Base-by-base conservation (phyloP, 2,797 vertebrate genomes). In the Acanthurus leucopareius region DNA sequence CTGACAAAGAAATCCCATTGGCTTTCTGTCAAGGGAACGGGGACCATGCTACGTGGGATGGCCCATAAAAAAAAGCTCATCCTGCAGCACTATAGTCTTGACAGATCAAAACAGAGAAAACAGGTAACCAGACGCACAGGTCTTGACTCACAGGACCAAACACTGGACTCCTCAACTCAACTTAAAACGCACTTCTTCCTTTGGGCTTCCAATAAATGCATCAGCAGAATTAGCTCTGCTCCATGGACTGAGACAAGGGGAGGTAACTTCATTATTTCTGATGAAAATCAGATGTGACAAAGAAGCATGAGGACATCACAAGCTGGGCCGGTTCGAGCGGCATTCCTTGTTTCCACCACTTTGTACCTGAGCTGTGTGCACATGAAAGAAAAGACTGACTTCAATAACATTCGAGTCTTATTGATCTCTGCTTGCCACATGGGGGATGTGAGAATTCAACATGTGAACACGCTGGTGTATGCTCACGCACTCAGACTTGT, bases 371-470 rank as follows among this genome's bases (percentile, higher is more conserved):
- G 59, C 84, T 51, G 79, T 65, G 59, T 59, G 81, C 22, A 68
- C 75, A 69, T 85, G 69, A 67, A 81, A 80, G 76, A 67, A 69
- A 72, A 70, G 54, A 69, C 84, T 60, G 86, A 78, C 84, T 79
- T 75, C 60, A 71, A 64, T 10, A 25, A 69, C 71, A 73, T 63
- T n/a, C 0, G 0, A 62, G 63, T 73, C 80, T 79, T 57, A 88
- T 86, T 87, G 88, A 93, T 90, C 83, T 83, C 49, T 15, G 61
- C 51, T 15, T 51, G 49, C 73, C 81, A 69, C 61, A 17, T 16
- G 20, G 77, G 77, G 76, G 62, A 65, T 49, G 51, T n/a, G 10
- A 58, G 84, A 79, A 78, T 80, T 74, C 77, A 64, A 73, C 82
- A 77, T 22, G 68, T 70, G 69, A 73, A 69, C 64, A 10, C 10